phyloP scores from a whole-genome alignment of 2,797 vertebrate species.

The Sternotherus odoratus region DNA sequence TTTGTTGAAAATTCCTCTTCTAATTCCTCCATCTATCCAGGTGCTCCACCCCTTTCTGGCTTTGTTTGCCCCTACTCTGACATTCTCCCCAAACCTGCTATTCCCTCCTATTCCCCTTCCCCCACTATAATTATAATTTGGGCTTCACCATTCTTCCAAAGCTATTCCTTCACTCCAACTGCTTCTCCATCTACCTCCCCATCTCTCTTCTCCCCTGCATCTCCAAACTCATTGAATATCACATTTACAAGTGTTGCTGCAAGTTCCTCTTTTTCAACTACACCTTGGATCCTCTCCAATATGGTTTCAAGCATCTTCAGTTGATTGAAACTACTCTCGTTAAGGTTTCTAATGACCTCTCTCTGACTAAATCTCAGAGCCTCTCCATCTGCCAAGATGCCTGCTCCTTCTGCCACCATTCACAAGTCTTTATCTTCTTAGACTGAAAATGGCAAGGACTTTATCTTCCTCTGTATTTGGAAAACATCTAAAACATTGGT shows the following conservation, averaged over 20 bases:
- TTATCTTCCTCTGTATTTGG: not conserved
- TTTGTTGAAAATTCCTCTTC: rapidly evolving
- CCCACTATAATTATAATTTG: not conserved
- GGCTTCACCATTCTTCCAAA: not conserved
- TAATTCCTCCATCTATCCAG: not conserved
- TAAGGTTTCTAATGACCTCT: not conserved
- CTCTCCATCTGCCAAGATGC: not conserved
- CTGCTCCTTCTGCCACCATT: not conserved
- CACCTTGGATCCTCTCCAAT: no score
- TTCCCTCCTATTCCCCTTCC: not conserved
- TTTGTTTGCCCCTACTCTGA: not conserved
- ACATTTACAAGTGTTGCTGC: not conserved
- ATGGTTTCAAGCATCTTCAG: not conserved
- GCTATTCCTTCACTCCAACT: not conserved
- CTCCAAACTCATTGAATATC: not conserved
- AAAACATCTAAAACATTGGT: not conserved
- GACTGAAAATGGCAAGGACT: not conserved
- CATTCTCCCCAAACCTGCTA: not conserved
- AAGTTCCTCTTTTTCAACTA: not conserved
- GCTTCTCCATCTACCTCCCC: not conserved
- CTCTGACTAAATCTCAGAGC: not conserved
- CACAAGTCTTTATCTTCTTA: not conserved
- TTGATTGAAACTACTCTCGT: not conserved
- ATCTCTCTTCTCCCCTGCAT: not conserved
- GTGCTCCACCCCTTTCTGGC: not conserved